Evolutionary conservation across 2,113 vertebrate species (phyloP), one percentile per base, ranked within the genome.

Genomic region (Gobio gobio): DNA sequence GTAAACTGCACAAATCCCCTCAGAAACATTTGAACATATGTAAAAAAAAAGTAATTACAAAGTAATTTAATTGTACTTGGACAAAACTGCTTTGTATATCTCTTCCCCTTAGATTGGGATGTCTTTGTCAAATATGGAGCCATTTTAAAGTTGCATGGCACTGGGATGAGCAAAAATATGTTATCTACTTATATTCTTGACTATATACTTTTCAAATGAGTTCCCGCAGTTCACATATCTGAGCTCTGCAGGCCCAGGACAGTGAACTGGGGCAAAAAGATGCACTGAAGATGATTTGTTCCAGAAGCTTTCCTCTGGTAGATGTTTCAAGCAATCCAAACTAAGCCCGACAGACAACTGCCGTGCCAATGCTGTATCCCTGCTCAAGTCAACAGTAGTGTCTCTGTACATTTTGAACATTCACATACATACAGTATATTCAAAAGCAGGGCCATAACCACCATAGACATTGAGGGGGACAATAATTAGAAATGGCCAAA

Each of bases 221-320:
- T 43, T 68, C 29, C 29, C 3, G 3, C 3, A 4, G 64, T 68
- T 70, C 10, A 40, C 66, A 40, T 40, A 40, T 70, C 18, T 70
- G 9, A 70, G 66, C 33, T 70, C 18, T 70, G 18, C 18, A 1
- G 9, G 16, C 4, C 40, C 66, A 70, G 4, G 18, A 43, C 66
- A 70, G 36, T 20, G 66, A 40, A 70, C 66, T 70, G 36, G 66
- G 36, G 36, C 18, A 40, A 18, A 72, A 72, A 43, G 20, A 72
- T 72, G 36, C 9, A n/a, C 40, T 43, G 10, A n/a, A 70, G 66
- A 70, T 43, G 66, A 70, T 43, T 70, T 70, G 66, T 40, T 70
- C 66, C 36, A 43, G 66, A 70, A 43, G 9, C 4, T 70, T 43
- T 18, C 36, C 33, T 70, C 4, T 70, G 66, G 33, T 4, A 43